These are phyloP conservation scores for Eupsittula cactorum DNA, from an alignment of 2,113 vertebrate species.

Conservation along the genomic window DNA sequence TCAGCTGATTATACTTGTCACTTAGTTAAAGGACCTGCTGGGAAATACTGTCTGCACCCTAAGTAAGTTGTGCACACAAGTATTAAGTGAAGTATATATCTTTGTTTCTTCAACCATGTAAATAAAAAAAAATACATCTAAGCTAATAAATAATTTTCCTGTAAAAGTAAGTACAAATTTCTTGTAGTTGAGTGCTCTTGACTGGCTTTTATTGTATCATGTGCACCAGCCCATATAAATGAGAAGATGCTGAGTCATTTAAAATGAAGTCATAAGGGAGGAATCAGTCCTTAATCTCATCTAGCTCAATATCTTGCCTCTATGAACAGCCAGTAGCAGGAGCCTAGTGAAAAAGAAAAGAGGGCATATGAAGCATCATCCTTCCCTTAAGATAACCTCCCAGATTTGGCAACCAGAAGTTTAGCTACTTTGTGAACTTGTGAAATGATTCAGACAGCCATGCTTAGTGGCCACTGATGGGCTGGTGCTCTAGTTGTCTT, in stretches of 20 bases:
- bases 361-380: not conserved
- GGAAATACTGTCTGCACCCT: not conserved
- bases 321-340: not conserved
- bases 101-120: not conserved
- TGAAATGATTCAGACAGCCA: not conserved
- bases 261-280: not conserved
- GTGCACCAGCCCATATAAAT: not conserved
- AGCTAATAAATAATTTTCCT: not conserved
- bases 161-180: not conserved
- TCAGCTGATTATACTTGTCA: constrained; percentile 57
- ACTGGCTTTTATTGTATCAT: not conserved
- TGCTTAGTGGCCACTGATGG: not conserved
- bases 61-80: not conserved
- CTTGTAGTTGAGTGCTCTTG: not conserved
- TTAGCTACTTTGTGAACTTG: not conserved
- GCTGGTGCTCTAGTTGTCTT: not conserved
- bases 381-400: not conserved
- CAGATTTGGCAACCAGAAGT: not conserved
- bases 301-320: not conserved
- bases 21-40: constrained; percentile 54
- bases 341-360: not conserved
- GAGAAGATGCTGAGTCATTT: not conserved
- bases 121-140: not conserved
- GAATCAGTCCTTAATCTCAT: not conserved
- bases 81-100: constrained; percentile 12